These are phyloP conservation scores for Takifugu ocellatus DNA, from an alignment of 2,797 vertebrate genomes.

Conservation along the genomic window DNA sequence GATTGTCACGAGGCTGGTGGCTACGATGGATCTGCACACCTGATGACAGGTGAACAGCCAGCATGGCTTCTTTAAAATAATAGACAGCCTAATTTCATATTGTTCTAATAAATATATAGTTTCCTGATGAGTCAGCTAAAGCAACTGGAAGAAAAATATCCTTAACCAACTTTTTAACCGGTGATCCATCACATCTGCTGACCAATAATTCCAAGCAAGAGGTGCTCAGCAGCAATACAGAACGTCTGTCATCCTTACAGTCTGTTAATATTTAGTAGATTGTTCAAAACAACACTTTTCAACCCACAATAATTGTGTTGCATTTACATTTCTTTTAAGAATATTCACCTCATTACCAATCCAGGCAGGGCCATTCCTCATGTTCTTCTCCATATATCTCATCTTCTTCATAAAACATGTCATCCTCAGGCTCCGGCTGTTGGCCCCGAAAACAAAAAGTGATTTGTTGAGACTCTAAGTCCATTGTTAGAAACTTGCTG, in stretches of 20 bases:
- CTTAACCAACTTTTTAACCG: background rate
- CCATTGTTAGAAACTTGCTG: slow-evolving; percentile 29
- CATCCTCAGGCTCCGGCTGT: slow-evolving; percentile 71
- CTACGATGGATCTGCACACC: no score
- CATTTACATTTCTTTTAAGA: slow-evolving; percentile 19
- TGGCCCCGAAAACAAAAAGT: slow-evolving; percentile 68
- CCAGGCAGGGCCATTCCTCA: slow-evolving; percentile 74
- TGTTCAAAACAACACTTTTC: slow-evolving; percentile 2
- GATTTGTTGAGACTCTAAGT: slow-evolving; percentile 50
- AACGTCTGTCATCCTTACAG: background rate
- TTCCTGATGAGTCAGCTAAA: no score
- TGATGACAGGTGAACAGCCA: no score
- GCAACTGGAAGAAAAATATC: no score
- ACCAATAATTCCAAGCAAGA: background rate
- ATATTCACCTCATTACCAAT: slow-evolving; percentile 76
- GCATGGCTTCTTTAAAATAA: no score
- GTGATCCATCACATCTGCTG: background rate
- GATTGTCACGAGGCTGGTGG: no score
- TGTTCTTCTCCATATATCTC: slow-evolving; percentile 73
- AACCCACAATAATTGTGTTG: background rate
- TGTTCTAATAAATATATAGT: no score
- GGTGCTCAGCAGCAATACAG: background rate
- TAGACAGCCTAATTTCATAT: no score
- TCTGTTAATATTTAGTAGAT: slow-evolving; percentile 3
- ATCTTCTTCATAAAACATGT: slow-evolving; percentile 76